Conservation (phyloP, 2,113 vertebrate species). For the Columba janthina region DNA sequence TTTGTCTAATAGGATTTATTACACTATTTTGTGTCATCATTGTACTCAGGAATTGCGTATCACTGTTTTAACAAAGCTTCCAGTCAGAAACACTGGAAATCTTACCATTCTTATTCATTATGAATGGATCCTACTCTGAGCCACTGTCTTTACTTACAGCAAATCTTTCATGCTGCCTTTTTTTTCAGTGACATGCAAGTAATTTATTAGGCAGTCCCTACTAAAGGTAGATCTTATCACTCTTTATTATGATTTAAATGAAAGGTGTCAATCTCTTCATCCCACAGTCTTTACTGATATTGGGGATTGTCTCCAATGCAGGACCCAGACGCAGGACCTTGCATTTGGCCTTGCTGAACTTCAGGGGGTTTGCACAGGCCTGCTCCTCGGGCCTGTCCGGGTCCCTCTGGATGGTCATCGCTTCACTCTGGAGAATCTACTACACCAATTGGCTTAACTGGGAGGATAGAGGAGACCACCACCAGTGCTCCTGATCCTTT, state of each 20-base stretch:
- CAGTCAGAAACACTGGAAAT: neutral
- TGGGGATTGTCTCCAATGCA: neutral
- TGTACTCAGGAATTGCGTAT: neutral
- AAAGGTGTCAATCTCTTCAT: neutral
- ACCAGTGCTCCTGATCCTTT: neutral
- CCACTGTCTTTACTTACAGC: neutral
- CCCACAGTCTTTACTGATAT: neutral
- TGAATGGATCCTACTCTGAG: neutral
- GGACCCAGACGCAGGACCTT: neutral
- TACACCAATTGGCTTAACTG: neutral
- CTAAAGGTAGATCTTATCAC: neutral
- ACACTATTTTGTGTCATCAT: neutral
- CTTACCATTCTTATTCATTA: neutral
- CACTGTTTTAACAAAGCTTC: slow-evolving; percentile 5
- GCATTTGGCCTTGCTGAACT: neutral
- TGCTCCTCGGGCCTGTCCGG: neutral
- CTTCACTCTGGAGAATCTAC: neutral
- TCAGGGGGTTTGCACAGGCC: neutral
- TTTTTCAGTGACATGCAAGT: neutral
- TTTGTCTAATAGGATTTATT: slow-evolving; percentile 32
- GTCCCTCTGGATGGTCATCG: neutral
- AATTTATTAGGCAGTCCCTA: neutral
- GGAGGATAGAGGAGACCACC: neutral
- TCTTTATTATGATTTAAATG: neutral
- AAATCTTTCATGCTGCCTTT: neutral